Conservation (phyloP, 2,113 vertebrate species). For the Calyptommatus sinebrachiatus region DNA sequence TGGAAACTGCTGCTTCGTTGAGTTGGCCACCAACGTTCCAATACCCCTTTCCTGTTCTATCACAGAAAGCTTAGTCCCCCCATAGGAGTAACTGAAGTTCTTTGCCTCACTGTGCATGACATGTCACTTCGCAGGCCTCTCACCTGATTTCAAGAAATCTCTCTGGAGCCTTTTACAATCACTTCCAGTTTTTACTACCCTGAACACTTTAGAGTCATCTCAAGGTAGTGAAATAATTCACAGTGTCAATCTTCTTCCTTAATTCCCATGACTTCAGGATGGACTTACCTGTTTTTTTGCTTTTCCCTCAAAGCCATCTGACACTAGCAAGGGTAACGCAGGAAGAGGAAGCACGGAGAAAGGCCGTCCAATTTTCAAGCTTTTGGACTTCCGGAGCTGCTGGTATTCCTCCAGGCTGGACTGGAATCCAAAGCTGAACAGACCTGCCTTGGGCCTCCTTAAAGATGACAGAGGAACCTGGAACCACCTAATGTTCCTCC, state of each 20-base stretch:
- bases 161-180: neutral
- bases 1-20: too few relatives aligned
- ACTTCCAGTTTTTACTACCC: neutral
- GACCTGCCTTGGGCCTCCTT: conserved; percentile 9
- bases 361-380: conserved; percentile 13
- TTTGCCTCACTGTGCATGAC: too few relatives aligned
- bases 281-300: neutral
- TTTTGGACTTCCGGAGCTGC: conserved; percentile 20
- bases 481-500: conserved; percentile 11
- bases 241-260: neutral
- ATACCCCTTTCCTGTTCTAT: too few relatives aligned
- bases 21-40: too few relatives aligned
- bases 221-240: too few relatives aligned
- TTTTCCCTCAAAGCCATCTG: neutral
- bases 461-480: conserved; percentile 23
- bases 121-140: too few relatives aligned
- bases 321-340: neutral
- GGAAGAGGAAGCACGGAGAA: neutral
- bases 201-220: too few relatives aligned
- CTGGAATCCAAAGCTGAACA: conserved; percentile 33
- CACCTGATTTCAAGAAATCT: too few relatives aligned
- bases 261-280: neutral
- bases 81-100: too few relatives aligned
- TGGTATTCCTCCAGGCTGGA: conserved; percentile 27
- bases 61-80: too few relatives aligned